Evolutionary conservation across 2,113 vertebrate species (phyloP).

Genomic region (Channa maculata): DNA sequence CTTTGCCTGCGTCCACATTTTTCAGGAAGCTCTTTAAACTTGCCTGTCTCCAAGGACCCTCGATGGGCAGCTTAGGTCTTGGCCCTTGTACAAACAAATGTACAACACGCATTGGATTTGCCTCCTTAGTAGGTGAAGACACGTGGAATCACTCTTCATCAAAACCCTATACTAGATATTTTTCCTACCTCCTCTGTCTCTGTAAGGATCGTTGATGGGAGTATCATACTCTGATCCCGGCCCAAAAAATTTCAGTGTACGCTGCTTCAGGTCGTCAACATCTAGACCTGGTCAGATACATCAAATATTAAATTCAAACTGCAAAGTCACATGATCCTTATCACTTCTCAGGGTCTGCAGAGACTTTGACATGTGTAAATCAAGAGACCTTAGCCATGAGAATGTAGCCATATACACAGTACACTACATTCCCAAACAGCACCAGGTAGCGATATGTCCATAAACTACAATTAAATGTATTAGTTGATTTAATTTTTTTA

Average conservation of each 20-base stretch:
- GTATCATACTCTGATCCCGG: slow-evolving; percentile 83
- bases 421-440: too few relatives aligned
- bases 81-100: slow-evolving; percentile 59
- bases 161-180: not conserved
- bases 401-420: too few relatives aligned
- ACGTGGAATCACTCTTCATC: not conserved
- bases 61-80: slow-evolving; percentile 80
- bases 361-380: not conserved
- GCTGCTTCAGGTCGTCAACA: slow-evolving; percentile 76
- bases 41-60: slow-evolving; percentile 82
- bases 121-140: not conserved
- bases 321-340: not conserved
- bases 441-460: too few relatives aligned
- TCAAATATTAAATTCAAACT: not conserved
- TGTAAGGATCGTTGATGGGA: slow-evolving; percentile 80
- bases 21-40: slow-evolving; percentile 82
- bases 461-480: too few relatives aligned
- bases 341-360: not conserved
- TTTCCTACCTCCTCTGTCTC: slow-evolving; percentile 74
- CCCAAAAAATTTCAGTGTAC: slow-evolving; percentile 79
- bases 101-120: not conserved
- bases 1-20: slow-evolving; percentile 80
- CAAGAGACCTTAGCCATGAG: too few relatives aligned
- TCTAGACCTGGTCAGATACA: slow-evolving; percentile 70
- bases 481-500: too few relatives aligned